These are phyloP conservation scores for crab-eating macaque (Macaca fascicularis) DNA, from an alignment of 2,113 vertebrate species.

Conservation along the genomic window T2T-MFA8v1.1 NC_088381.1:6293001-6293500, in stretches of 20 bases:
- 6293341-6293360: neutral
- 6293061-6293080: neutral
- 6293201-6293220: neutral
- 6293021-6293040: slow-evolving; percentile 37
- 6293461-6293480: slow-evolving; percentile 75
- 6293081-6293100: slow-evolving; percentile 29
- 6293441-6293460: slow-evolving; percentile 11
- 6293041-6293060: slow-evolving; percentile 54
- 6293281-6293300: accelerated
- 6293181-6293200: neutral
- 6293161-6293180: neutral
- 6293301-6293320: accelerated
- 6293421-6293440: slow-evolving; percentile 55
- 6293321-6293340: too few relatives aligned
- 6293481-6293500: neutral
- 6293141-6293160: neutral
- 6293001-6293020: neutral
- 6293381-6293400: neutral
- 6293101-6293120: neutral
- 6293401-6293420: slow-evolving; percentile 41
- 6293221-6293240: neutral
- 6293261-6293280: neutral
- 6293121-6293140: neutral
- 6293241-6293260: neutral
- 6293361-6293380: neutral